Percentiles rank a stretch among this genome's conserved stretches.
These are phyloP conservation scores for Strix occidentalis DNA, from an alignment of 2,797 vertebrate genomes.

Conservation along the genomic window DNA sequence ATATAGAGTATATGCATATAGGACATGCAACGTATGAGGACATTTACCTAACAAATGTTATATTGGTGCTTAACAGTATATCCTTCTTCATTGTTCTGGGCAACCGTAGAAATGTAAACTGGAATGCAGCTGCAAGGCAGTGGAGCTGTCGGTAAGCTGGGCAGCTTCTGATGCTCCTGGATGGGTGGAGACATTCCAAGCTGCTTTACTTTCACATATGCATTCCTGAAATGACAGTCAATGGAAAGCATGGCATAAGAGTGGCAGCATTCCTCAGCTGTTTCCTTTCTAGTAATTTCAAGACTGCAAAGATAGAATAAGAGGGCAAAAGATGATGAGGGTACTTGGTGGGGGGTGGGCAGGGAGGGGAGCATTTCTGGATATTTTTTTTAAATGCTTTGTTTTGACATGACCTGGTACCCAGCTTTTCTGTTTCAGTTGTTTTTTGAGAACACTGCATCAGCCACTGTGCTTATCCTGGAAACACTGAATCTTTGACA, in stretches of 20 bases:
- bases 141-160: constrained; percentile 7
- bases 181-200: constrained; percentile 83
- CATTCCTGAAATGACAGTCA: constrained; percentile 88
- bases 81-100: constrained; percentile 22
- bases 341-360: neutral
- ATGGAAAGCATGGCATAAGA: constrained; percentile 85
- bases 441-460: neutral
- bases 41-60: neutral
- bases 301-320: constrained; percentile 1
- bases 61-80: neutral
- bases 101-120: constrained; percentile 44
- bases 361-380: neutral
- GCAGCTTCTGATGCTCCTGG: constrained; percentile 67
- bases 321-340: neutral
- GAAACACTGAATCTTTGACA: neutral
- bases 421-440: neutral
- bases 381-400: neutral
- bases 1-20: neutral
- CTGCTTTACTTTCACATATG: constrained; percentile 77
- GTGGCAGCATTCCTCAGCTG: constrained; percentile 90
- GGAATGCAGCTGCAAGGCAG: constrained; percentile 16
- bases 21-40: neutral
- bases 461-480: neutral
- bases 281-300: constrained; percentile 77
- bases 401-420: neutral